These are phyloP conservation scores for Pristis pectinata DNA, from an alignment of 2,797 vertebrate genomes.

Conservation along the genomic window DNA sequence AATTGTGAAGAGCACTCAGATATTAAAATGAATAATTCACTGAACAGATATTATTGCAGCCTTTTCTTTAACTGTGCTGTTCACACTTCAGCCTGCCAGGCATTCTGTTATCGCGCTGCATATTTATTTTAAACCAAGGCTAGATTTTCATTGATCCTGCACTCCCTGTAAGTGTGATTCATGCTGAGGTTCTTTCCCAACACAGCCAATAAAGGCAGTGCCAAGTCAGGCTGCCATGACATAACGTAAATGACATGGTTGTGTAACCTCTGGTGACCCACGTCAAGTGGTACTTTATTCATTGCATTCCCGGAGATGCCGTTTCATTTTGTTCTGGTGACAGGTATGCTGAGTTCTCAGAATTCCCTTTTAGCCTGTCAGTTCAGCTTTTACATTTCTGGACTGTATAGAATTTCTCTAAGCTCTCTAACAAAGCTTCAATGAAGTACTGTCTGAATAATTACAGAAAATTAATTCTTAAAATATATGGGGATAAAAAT, in stretches of 20 bases:
- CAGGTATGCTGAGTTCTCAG: not conserved
- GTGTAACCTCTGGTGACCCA: not conserved
- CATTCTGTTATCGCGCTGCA: not conserved
- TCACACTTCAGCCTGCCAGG: conserved; percentile 5
- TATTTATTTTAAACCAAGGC: not conserved
- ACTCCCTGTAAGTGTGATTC: not conserved
- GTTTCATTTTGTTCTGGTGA: not conserved
- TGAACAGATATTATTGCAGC: not conserved
- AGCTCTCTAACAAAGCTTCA: not conserved
- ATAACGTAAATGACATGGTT: not conserved
- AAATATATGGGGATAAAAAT: not conserved
- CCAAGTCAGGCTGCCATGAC: not conserved
- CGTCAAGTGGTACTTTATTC: not conserved
- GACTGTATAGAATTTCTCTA: not conserved
- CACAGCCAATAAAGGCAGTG: not conserved
- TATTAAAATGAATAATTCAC: not conserved
- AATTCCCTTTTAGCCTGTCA: not conserved
- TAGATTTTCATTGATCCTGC: not conserved
- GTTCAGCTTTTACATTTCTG: not conserved
- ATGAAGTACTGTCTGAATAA: not conserved
- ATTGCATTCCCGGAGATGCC: not conserved
- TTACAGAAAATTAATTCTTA: not conserved
- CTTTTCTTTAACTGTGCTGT: not conserved
- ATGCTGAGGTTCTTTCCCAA: not conserved
- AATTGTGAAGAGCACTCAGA: not conserved